These are phyloP conservation scores for Steinernema carpocapsae DNA, from an alignment of 2,888 invertebrate species.

Conservation along the genomic window DNA sequence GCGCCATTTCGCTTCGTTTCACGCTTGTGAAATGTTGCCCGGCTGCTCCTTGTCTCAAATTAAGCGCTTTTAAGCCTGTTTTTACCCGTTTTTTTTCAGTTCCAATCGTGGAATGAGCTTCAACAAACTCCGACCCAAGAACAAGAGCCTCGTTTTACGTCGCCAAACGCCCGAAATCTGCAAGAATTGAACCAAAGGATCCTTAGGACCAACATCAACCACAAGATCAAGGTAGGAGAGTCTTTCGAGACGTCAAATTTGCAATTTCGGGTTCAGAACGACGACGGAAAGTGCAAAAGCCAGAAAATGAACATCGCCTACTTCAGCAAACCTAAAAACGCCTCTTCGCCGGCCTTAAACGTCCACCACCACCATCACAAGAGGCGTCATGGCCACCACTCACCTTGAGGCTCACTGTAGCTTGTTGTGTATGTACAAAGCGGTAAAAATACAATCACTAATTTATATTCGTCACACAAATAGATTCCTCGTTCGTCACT, in stretches of 20 bases:
- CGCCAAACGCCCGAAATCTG: constrained; percentile 90
- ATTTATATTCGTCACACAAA: constrained; percentile 29
- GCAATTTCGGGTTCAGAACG: constrained; percentile 1
- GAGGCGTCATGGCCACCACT: constrained; percentile 10
- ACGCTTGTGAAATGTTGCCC: too few relatives aligned
- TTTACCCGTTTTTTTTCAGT: too few relatives aligned
- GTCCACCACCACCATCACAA: constrained; percentile 5
- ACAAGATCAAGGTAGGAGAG: constrained; percentile 71
- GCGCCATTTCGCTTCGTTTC: too few relatives aligned
- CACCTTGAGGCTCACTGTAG: not conserved
- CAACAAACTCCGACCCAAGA: constrained; percentile 18
- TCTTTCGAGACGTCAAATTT: not conserved
- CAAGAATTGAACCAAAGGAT: constrained; percentile 90
- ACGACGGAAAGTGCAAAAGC: constrained; percentile 8
- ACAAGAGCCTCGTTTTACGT: constrained; percentile 72
- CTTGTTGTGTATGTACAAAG: constrained; percentile 2
- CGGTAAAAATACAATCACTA: constrained; percentile 8
- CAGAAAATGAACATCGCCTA: constrained; percentile 24
- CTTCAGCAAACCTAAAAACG: constrained; percentile 30
- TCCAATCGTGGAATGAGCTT: constrained; percentile 7
- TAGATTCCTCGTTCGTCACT: constrained; percentile 31
- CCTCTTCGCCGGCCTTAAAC: not conserved
- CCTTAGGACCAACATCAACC: constrained; percentile 93
- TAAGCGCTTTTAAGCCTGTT: too few relatives aligned
- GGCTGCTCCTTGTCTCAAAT: too few relatives aligned